Base-by-base conservation (phyloP, 2,888 invertebrate genomes). In the Biston betularia region DNA sequence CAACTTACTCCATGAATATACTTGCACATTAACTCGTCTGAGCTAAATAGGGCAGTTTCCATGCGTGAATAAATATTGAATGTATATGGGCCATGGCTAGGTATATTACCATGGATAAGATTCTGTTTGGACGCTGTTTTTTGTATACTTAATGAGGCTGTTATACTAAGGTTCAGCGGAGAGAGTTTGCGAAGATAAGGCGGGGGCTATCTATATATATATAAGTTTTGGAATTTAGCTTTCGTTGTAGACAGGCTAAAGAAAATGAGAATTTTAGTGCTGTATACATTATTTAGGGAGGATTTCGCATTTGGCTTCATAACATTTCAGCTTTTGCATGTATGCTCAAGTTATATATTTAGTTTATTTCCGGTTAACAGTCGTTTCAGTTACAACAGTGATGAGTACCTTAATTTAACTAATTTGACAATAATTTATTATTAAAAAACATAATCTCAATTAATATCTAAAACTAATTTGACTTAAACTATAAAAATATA, bases 11-110 rank as follows among this genome's bases (percentile, higher is more conserved):
- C n/a, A 24, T 24, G 24, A 24, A 24, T 24, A 24, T 49, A 24
- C 35, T 49, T 44, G 55, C 9, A 9, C 11, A 38, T 8, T 8
- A 12, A 53, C 62, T 62, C 7, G 46, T 54, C 6, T 12, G 6
- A 58, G 44, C 53, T 52, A 58, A 66, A 58, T 53, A 0, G 1
- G 46, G 48, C 7, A 70, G 73, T 71, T 76, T 70, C 73, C 73
- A 75, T 73, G 72, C 68, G 58, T 75, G 71, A 74, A 75, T 76
- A 78, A 79, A 77, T 77, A 77, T 78, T 64, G 64, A 65, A 76
- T 74, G 71, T 78, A 76, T 74, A 75, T 71, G 72, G 53, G 46
- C 63, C 59, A 48, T 53, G 55, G 38, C 34, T 64, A 60, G 48
- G 54, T 58, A 46, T 46, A 40, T 62, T 62, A 56, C 57, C 61